Evolutionary conservation across 2,113 vertebrate genomes (phyloP).

Genomic region (Neogobius melanostomus): DNA sequence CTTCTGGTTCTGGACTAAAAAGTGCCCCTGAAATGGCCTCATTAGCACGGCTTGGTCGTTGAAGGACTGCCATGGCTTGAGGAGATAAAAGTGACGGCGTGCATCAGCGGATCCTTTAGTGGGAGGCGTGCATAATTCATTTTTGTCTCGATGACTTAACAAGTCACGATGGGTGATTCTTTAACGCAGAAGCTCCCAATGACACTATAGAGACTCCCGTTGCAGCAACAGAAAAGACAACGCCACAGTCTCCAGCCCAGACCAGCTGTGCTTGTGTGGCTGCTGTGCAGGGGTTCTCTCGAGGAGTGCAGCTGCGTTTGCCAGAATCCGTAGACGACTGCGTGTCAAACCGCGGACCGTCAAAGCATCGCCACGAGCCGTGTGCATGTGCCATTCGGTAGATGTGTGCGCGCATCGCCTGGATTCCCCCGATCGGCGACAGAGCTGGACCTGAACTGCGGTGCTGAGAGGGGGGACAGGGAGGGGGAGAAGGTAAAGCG

Average conservation of each 20-base stretch:
- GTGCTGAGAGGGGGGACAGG: conserved; percentile 51
- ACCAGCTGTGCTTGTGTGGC: conserved; percentile 44
- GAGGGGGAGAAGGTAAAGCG: conserved; percentile 50
- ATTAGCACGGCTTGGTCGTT: conserved; percentile 14
- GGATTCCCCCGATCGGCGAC: conserved; percentile 59
- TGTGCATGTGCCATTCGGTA: conserved; percentile 17
- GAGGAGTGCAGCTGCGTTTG: conserved; percentile 43
- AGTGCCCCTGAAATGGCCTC: conserved; percentile 14
- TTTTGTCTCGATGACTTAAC: conserved; percentile 30
- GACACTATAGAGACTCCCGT: conserved; percentile 9
- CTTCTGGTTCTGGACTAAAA: conserved; percentile 11
- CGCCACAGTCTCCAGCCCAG: conserved; percentile 25
- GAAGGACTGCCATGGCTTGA: conserved; percentile 30
- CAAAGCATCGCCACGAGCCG: conserved; percentile 31
- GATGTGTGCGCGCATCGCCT: conserved; percentile 36
- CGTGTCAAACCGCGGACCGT: conserved; percentile 40
- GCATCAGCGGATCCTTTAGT: conserved; percentile 4
- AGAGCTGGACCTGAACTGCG: conserved; percentile 72
- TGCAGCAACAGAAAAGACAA: conserved; percentile 19
- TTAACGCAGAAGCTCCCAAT: conserved; percentile 8
- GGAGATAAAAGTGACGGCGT: conserved; percentile 25
- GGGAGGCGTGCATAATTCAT: conserved; percentile 11
- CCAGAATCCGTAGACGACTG: conserved; percentile 40
- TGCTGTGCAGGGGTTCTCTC: conserved; percentile 27
- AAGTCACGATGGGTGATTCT: conserved; percentile 22